phyloP scores from a whole-genome alignment of 2,113 vertebrate genomes.

The Anoplopoma fimbria region DNA sequence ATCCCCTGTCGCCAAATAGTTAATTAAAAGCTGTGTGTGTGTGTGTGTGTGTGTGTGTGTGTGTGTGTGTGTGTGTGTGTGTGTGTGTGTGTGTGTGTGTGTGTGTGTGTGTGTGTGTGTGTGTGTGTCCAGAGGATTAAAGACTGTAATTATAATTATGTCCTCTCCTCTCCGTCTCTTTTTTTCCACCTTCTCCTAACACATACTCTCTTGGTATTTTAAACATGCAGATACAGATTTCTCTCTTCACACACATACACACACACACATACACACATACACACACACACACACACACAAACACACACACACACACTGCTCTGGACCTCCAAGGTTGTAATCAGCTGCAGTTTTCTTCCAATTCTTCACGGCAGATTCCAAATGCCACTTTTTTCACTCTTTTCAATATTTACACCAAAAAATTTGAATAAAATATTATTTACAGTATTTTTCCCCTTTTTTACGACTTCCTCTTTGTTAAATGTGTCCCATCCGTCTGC shows the following conservation, averaged over 20 bases:
- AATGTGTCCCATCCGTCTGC: too few species aligned
- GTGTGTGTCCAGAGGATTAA: conserved; percentile 76
- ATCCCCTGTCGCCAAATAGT: conserved; percentile 77
- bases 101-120: conserved; percentile 48
- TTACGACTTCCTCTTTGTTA: not conserved
- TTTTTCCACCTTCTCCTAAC: conserved; percentile 46
- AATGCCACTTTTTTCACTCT: too few species aligned
- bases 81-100: conserved; percentile 56
- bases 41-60: conserved; percentile 43
- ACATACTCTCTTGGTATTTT: conserved; percentile 42
- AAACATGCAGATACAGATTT: conserved; percentile 20
- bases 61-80: conserved; percentile 55
- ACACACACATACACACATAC: conserved; percentile 15
- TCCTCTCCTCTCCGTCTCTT: conserved; percentile 47
- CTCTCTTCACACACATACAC: conserved; percentile 33
- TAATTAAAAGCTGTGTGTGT: conserved; percentile 80
- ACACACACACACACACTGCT: conserved; percentile 21
- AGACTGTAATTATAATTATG: conserved; percentile 80
- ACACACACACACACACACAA: not conserved
- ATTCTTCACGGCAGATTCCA: conserved; percentile 6
- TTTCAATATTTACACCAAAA: too few species aligned
- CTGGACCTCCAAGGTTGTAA: conserved; percentile 26
- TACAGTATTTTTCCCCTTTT: too few species aligned
- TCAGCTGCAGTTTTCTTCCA: not conserved
- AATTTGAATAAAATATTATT: too few species aligned